Conservation (phyloP, 2,797 vertebrate species). For the Hippoglossus hippoglossus region DNA sequence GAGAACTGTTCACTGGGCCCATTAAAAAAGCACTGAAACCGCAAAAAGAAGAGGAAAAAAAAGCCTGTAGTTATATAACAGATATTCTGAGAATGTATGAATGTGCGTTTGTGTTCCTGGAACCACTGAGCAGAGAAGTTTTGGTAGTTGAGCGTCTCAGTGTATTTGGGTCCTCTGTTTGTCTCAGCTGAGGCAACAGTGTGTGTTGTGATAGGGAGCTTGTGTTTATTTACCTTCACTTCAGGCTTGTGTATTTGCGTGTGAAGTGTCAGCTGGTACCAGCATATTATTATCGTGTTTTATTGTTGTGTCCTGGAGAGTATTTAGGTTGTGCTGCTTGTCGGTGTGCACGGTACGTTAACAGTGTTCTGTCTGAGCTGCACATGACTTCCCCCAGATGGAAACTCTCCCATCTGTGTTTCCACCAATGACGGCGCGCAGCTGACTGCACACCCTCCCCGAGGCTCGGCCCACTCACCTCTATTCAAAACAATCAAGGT, state of each 20-base stretch:
- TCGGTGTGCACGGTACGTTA: background rate
- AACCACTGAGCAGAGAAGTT: constrained; percentile 33
- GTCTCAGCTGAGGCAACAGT: constrained; percentile 63
- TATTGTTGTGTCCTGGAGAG: constrained; percentile 55
- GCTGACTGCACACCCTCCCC: constrained; percentile 70
- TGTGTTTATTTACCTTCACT: constrained; percentile 59
- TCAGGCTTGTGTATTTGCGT: constrained; percentile 56
- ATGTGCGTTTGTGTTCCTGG: constrained; percentile 21
- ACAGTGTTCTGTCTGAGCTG: constrained; percentile 18
- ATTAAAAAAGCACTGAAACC: background rate
- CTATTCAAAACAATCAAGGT: constrained; percentile 70
- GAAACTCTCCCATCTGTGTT: constrained; percentile 44
- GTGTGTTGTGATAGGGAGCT: constrained; percentile 47
- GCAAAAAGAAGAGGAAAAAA: background rate
- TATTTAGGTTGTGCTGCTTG: constrained; percentile 38
- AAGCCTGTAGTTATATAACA: constrained; percentile 22
- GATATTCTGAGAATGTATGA: constrained; percentile 18
- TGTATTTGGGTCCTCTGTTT: constrained; percentile 35
- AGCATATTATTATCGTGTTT: constrained; percentile 40
- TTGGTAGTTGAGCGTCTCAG: constrained; percentile 46
- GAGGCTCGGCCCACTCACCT: constrained; percentile 66
- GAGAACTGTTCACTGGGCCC: no score
- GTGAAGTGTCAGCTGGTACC: constrained; percentile 63
- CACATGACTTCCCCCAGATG: constrained; percentile 59
- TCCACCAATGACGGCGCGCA: constrained; percentile 71